Evolutionary conservation across 2,888 invertebrate species (phyloP).

Genomic region (Hypercompe scribonia): DNA sequence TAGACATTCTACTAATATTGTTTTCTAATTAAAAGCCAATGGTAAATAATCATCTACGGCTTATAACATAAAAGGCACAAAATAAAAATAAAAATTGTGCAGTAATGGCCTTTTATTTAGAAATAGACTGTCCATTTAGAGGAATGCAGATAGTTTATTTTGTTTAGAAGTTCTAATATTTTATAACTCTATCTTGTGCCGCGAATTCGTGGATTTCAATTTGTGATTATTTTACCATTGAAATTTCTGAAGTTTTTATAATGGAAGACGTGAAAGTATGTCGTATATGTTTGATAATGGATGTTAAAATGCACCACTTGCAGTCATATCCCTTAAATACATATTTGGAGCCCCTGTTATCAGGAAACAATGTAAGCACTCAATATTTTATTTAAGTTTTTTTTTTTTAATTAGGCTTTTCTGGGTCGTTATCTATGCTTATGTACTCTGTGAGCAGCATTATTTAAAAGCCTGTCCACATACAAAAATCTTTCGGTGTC

Average conservation of each 20-base stretch:
- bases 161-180: slow-evolving; percentile 74
- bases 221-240: slow-evolving; percentile 35
- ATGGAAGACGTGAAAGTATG: slow-evolving; percentile 76
- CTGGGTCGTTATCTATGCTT: background rate
- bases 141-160: slow-evolving; percentile 20
- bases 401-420: background rate
- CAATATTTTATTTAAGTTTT: background rate
- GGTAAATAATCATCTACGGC: background rate
- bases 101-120: background rate
- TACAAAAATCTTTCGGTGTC: no score
- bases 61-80: background rate
- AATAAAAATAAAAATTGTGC: background rate
- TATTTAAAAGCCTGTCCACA: no score
- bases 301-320: slow-evolving; percentile 70
- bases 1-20: slow-evolving; percentile 64
- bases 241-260: slow-evolving; percentile 20
- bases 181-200: slow-evolving; percentile 72
- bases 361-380: slow-evolving; percentile 71
- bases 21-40: slow-evolving; percentile 24
- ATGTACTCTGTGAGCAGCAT: background rate
- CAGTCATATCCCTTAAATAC: slow-evolving; percentile 63
- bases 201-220: slow-evolving; percentile 67
- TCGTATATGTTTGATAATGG: slow-evolving; percentile 71
- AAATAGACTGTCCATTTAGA: background rate
- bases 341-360: slow-evolving; percentile 64